A percentile compares a stretch with the other conserved stretches of the same genome.
Evolutionary conservation across 2,797 vertebrate genomes (phyloP).

Genomic region (Steatocranus sp.): DNA sequence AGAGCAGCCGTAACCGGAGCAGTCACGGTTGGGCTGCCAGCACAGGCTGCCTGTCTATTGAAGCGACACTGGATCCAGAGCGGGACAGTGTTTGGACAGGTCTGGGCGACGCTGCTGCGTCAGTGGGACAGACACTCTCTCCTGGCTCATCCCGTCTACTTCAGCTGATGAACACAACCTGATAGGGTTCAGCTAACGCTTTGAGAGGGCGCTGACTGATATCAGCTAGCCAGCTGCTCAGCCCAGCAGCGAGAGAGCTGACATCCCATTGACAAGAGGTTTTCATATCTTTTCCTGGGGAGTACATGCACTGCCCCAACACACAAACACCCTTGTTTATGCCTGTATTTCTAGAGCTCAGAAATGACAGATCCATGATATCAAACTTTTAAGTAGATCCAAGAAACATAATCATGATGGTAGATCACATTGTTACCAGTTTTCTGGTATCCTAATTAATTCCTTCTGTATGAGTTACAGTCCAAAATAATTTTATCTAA

Average conservation of each 20-base stretch:
- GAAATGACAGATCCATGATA: neutral
- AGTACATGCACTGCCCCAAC: neutral
- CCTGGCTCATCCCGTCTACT: constrained; percentile 20
- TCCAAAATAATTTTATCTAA: neutral
- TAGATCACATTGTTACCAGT: neutral
- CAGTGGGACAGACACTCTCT: constrained; percentile 21
- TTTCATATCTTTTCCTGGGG: constrained; percentile 21
- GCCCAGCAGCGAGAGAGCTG: neutral
- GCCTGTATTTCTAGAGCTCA: neutral
- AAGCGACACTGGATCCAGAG: constrained; percentile 45
- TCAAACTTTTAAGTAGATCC: neutral
- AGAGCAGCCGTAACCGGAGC: constrained; percentile 27
- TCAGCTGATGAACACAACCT: constrained; percentile 57
- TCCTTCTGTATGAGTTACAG: neutral
- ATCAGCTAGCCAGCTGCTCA: constrained; percentile 25
- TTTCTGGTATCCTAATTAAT: neutral
- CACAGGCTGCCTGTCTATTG: constrained; percentile 7
- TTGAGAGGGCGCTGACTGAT: constrained; percentile 29
- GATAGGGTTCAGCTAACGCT: constrained; percentile 46
- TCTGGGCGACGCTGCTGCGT: neutral
- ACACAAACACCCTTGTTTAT: neutral
- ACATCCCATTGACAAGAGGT: constrained; percentile 34
- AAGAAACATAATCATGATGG: neutral
- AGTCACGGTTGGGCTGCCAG: constrained; percentile 12
- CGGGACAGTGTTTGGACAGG: neutral